Evolutionary conservation across 2,113 vertebrate species (phyloP), one percentile per base, ranked within the genome.

Genomic region (Glareola pratincola): DNA sequence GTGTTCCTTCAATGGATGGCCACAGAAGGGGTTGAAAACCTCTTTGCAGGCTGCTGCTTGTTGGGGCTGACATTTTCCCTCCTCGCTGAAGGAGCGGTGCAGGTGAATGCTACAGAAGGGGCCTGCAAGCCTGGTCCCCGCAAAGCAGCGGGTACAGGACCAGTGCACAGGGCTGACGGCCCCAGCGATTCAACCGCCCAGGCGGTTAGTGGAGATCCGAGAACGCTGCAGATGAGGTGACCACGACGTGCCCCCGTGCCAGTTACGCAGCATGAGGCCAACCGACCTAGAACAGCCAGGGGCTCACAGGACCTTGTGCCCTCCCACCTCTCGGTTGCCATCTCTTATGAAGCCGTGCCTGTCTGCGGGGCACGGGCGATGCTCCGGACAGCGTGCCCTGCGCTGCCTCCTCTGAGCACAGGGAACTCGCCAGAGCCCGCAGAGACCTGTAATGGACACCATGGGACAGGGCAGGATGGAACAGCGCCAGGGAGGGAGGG

Each of bases 171-270:
- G 43, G 45, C 37, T 0, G 1, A 27, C 4, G 16, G 5, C 26
- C 21, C 14, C 41, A 13, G 75, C 34, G 11, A 6, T 0, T 7
- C 8, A 3, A 39, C 22, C 0, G 0, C 36, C 1, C 1, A 3
- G 17, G 47, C 6, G 0, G 23, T 24, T 12, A 23, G 56, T 27
- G 5, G 47, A 14, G 17, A 4, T 9, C 7, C 12, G 18, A 18
- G 20, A 24, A 21, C 1, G 3, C 0, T 14, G 45, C 45, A 23
- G 48, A 21, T 0, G 12, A 34, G 66, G 56, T 4, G 32, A 23
- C 41, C 0, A 2, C 7, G 5, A 7, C 1, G 6, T 47, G 26
- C 9, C 14, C 21, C n/a, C 0, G 1, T 3, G 9, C 26, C 30
- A 12, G 11, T 18, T 1, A 3, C 17, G 59, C 59, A 2, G n/a